Conservation (phyloP, 1,140 invertebrate genomes). For the Heliconius hewitsoni region DNA sequence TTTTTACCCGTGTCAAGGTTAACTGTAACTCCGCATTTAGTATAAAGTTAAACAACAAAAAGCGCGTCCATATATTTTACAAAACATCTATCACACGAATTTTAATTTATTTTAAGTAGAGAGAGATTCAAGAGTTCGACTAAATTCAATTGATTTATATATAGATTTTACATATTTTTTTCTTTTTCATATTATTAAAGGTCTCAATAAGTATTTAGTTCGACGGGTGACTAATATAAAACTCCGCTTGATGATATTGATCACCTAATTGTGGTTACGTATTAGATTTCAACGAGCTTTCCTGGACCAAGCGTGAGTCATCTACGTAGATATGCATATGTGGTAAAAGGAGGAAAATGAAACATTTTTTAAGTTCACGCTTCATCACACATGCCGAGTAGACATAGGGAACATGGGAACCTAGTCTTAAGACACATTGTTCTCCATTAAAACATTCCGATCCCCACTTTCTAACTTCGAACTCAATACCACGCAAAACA, state of each 20-base stretch:
- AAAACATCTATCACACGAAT: background rate
- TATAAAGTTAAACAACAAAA: background rate
- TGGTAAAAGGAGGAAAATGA: background rate
- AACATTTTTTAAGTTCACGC: background rate
- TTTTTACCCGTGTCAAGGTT: background rate
- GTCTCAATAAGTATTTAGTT: background rate
- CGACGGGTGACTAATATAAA: constrained; percentile 21
- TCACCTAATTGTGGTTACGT: constrained; percentile 40
- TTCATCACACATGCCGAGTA: too few relatives aligned
- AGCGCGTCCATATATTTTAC: background rate
- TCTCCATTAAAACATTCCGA: too few relatives aligned
- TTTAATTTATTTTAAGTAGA: too few relatives aligned
- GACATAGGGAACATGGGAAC: too few relatives aligned
- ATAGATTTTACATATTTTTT: too few relatives aligned
- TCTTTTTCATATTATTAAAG: background rate
- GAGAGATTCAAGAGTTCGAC: too few relatives aligned
- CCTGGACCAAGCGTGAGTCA: constrained; percentile 34
- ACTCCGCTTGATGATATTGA: constrained; percentile 25
- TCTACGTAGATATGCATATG: background rate
- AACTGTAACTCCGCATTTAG: background rate
- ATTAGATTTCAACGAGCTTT: constrained; percentile 52
- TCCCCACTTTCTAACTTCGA: too few relatives aligned
- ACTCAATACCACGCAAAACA: too few relatives aligned
- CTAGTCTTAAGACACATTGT: too few relatives aligned
- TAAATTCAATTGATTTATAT: background rate